Base-by-base conservation (phyloP, 2,888 invertebrate genomes). In the Orchestes rusci region DNA sequence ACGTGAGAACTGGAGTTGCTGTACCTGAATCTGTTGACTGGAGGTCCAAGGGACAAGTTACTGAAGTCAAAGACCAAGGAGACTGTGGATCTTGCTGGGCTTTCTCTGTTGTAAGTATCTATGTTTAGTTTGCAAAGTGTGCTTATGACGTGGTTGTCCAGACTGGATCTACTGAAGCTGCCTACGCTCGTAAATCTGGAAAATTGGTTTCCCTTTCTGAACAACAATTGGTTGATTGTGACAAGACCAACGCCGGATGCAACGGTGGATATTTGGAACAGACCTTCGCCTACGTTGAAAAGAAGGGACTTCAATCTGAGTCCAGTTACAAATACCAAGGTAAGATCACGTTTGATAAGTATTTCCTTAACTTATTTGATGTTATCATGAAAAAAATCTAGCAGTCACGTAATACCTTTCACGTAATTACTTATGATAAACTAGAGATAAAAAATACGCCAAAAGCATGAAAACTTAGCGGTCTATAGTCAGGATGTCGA, bases 151-250 rank as follows among this genome's bases (percentile, higher is more conserved):
- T n/a, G n/a, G n/a, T n/a, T n/a, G n/a, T n/a, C n/a, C n/a, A 90
- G 81, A 93, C 92, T 39, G 95, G 92, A 13, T 71, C 89, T 0
- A 30, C 30, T 30, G 30, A 30, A 30, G 30, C 30, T 30, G 30
- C 30, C 12, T 5, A 35, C 52, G 5, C 5, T 13, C 30, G 30
- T 30, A 30, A 30, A 13, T 10, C 4, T 30, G 30, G 30, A n/a
- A 30, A 30, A 5, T 13, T 30, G 4, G 76, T 87, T 18, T 86
- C 89, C 1, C 76, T 94, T n/a, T 90, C 90, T 54, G 55, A 53
- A 70, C 90, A 91, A 70, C 88, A 91, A 70, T 73, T 91, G 52
- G 73, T 91, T 43, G 91, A 91, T 70, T 92, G 91, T 33, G 40
- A 43, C 63, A 88, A 82, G 62, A 87, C 84, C 28, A 90, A 90